A percentile compares a stretch with the other conserved stretches of the same genome.
phyloP scores from a whole-genome alignment of 1,140 invertebrate genomes.

The Mactra quadrangularis region DNA sequence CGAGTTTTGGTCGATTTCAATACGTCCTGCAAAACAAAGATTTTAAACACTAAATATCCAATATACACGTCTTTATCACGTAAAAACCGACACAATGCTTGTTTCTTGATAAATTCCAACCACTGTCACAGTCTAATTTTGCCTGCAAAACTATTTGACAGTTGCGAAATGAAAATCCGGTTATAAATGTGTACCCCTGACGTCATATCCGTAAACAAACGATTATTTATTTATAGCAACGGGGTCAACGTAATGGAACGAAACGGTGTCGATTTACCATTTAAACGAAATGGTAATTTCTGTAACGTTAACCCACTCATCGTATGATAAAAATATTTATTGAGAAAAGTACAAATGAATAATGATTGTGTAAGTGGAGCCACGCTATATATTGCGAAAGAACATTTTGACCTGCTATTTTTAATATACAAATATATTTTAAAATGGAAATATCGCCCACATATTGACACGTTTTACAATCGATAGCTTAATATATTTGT shows the following conservation, averaged over 20 bases:
- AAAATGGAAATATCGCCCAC: too few relatives aligned
- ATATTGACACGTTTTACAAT: too few relatives aligned
- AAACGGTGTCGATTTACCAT: background rate
- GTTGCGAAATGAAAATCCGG: conserved; percentile 39
- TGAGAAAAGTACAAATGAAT: too few relatives aligned
- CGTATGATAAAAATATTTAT: too few relatives aligned
- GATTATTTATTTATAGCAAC: conserved; percentile 62
- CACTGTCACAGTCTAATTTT: background rate
- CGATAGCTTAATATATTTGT: too few relatives aligned
- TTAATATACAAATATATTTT: too few relatives aligned
- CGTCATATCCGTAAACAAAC: conserved; percentile 64
- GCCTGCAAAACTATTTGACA: conserved; percentile 23
- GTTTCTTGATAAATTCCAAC: background rate
- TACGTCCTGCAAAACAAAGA: background rate
- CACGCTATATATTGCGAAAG: too few relatives aligned
- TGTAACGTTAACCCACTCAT: too few relatives aligned
- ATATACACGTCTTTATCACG: background rate
- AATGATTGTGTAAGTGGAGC: too few relatives aligned
- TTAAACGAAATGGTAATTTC: too few relatives aligned
- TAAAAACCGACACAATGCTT: background rate
- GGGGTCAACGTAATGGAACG: background rate
- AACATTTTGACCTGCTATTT: too few relatives aligned
- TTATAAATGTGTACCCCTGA: background rate
- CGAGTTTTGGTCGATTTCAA: background rate
- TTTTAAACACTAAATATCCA: background rate